Base-by-base conservation (phyloP, 1,140 invertebrate genomes). In the Orchesella cincta region DNA sequence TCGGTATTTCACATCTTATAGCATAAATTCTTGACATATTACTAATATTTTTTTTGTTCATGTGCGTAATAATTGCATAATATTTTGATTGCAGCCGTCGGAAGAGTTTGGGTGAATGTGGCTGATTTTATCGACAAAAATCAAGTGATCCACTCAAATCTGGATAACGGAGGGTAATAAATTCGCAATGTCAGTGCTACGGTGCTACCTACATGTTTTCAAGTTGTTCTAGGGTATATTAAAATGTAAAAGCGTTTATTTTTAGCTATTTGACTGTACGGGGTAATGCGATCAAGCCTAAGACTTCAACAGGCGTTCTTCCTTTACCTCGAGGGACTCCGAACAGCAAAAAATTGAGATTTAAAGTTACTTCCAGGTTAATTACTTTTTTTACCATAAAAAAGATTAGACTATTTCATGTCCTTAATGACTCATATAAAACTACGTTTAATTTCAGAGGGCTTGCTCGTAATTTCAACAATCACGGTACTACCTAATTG, bases 111-210 rank as follows among this genome's bases (percentile, higher is more conserved):
- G 62, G 23, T 67, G 14, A 67, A 67, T 33, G 62, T 67, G 31
- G 62, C 62, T 33, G 62, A 67, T 33, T 67, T 31, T n/a, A 29
- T 67, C 3, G 62, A 67, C 33, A 67, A 67, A 67, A 29, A 33
- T 2, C 62, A 67, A 67, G 28, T 67, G 14, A 12, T 18, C n/a
- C 31, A 67, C n/a, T 8, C 62, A 29, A 67, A 67, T 31, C 62
- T 67, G 8, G 62, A 67, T 33, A 2, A 67, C 28, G 62, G 62
- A 2, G 62, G 62, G 62, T 67, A 67, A 46, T 8, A 67, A 33
- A 8, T 18, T 67, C 23, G 23, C 14, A 16, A 57, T 57, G 5
- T 18, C 39, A 46, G 39, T 46, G 18, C 39, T 46, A 8, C 18
- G n/a, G n/a, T n/a, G n/a, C n/a, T n/a, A n/a, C n/a, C n/a, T n/a